Evolutionary conservation across 37 sponge, comb jelly and placozoan genomes (phyloP).

Genomic region (Bolinopsis microptera): DNA sequence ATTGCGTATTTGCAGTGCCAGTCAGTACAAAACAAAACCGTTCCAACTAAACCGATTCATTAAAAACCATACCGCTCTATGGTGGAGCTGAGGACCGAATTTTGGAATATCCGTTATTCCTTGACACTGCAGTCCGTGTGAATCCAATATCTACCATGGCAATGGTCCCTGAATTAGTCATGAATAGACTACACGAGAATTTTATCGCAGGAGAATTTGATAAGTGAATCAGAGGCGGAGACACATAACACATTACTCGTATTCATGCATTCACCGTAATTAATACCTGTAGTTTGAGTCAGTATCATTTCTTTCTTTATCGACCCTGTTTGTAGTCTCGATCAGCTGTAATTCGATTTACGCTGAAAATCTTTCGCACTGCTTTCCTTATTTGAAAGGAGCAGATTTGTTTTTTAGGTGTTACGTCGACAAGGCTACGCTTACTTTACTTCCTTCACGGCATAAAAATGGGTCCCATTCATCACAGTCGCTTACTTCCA

Average conservation of each 20-base stretch:
- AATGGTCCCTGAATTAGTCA: neutral
- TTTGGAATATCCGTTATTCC: too few relatives aligned
- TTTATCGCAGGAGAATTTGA: neutral
- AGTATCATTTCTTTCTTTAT: neutral
- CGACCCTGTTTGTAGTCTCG: neutral
- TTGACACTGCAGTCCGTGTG: neutral
- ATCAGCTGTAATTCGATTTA: neutral
- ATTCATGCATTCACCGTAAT: neutral
- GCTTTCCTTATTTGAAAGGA: neutral
- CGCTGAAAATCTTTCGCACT: neutral
- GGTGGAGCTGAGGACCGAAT: too few relatives aligned
- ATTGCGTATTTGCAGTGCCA: too few relatives aligned
- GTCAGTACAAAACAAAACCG: too few relatives aligned
- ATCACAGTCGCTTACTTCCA: neutral
- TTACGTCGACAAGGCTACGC: neutral
- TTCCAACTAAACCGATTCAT: too few relatives aligned
- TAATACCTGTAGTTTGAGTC: neutral
- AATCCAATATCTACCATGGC: neutral
- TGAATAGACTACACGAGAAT: neutral
- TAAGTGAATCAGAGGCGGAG: neutral
- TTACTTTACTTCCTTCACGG: neutral
- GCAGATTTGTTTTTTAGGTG: neutral
- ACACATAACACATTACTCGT: neutral
- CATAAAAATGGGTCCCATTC: neutral
- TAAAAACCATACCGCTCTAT: too few relatives aligned